Evolutionary conservation across 2,797 vertebrate genomes (phyloP), one percentile per base, ranked within the genome.

Genomic region (Poecilia wingei): DNA sequence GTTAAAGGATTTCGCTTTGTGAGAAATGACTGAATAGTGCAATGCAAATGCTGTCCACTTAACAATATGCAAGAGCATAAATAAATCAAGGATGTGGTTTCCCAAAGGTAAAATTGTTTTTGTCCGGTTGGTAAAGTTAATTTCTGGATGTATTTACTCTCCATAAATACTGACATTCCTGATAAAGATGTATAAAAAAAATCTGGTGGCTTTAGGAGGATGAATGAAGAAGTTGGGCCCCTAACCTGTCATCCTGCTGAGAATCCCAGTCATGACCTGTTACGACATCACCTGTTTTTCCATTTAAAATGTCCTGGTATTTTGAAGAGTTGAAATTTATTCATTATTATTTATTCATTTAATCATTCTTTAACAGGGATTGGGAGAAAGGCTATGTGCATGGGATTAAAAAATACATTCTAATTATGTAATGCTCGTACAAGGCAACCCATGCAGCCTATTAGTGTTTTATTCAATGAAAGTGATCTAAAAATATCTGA

Each of bases 1-100:
- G 79, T 18, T 12, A 86, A 33, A 77, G 76, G 25, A 83, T 71
- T 72, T 68, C 77, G 25, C 41, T 68, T 71, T 68, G 74, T 68
- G 66, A 70, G 59, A 80, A 66, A 72, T 78, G 36, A 74, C 10
- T 9, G 13, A 45, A 3, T 77, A 33, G 69, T 81, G 12, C 43
- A 51, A 45, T 36, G 31, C 33, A 75, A 43, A 41, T 18, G 45
- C 13, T 64, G 43, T 51, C 4, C 55, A 47, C 76, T 25, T 28
- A 4, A 28, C 74, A 53, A 70, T 25, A 61, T 46, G 33, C 46
- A 77, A 68, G 33, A 46, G 47, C 47, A 80, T 22, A 33, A 53
- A 79, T 18, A 51, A 61, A 45, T 45, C 22, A 13, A 69, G 5
- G n/a, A 68, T 68, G 36, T 68, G 9, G 1, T 68, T 39, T 41